Evolutionary conservation across 64 coral and sea anemone genomes (phyloP).

Genomic region (Dendronephthya gigantea): DNA sequence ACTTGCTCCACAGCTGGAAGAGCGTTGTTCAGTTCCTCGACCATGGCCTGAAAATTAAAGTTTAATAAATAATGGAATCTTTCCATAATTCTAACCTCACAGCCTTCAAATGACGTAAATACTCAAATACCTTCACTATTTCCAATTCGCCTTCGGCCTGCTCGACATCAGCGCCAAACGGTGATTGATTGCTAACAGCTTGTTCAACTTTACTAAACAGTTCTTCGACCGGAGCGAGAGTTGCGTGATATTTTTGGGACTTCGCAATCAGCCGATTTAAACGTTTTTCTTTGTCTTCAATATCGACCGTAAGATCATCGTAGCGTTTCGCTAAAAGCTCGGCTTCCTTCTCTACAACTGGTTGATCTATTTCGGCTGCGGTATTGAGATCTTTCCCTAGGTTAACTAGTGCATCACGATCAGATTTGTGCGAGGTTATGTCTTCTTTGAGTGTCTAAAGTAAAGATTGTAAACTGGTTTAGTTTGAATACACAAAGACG

Average conservation of each 20-base stretch:
- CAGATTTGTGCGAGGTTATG: not conserved
- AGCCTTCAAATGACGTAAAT: too few relatives aligned
- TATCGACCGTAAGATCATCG: not conserved
- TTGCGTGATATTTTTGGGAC: not conserved
- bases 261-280: not conserved
- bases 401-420: not conserved
- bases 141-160: not conserved
- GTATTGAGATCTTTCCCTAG: not conserved
- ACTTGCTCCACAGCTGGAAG: not conserved
- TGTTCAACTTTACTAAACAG: conserved; percentile 12
- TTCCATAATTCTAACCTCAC: too few relatives aligned
- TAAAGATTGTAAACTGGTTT: not conserved
- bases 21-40: conserved; percentile 1
- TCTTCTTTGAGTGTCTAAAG: not conserved
- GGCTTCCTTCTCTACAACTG: not conserved
- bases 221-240: conserved; percentile 3
- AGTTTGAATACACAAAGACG: too few relatives aligned
- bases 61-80: too few relatives aligned
- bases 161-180: not conserved
- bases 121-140: conserved; percentile 11
- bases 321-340: not conserved
- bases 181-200: conserved; percentile 3
- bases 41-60: not conserved
- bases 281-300: conserved; percentile 2
- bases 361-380: not conserved